These are phyloP conservation scores for Papilio elwesi DNA, from an alignment of 2,888 invertebrate genomes.

Conservation along the genomic window DNA sequence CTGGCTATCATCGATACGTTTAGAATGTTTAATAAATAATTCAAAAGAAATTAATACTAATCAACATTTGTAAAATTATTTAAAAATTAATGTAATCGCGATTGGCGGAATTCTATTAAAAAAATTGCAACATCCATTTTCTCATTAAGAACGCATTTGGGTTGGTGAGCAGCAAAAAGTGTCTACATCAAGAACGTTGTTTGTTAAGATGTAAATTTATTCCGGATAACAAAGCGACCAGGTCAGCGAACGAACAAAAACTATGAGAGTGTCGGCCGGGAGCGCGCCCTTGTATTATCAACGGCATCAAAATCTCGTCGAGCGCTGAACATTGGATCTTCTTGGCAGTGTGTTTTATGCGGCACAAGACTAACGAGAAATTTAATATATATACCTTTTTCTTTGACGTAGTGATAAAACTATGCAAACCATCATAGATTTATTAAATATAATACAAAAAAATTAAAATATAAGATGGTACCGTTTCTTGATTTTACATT, in stretches of 20 bases:
- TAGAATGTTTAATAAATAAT: background rate
- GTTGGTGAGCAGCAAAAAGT: slow-evolving; percentile 67
- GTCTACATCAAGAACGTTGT: slow-evolving; percentile 60
- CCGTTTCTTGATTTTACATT: no score
- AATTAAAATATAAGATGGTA: no score
- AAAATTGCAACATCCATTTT: slow-evolving; percentile 57
- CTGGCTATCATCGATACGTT: no score
- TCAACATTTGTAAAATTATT: background rate
- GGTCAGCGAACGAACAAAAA: slow-evolving; percentile 66
- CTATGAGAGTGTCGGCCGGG: slow-evolving; percentile 55
- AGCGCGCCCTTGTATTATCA: slow-evolving; percentile 30
- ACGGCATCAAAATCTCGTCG: slow-evolving; percentile 20
- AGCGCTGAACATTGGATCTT: background rate
- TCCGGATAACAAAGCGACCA: slow-evolving; percentile 65
- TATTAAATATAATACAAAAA: no score
- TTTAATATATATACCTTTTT: background rate
- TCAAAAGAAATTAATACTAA: background rate
- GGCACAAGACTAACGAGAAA: background rate
- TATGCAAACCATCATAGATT: background rate
- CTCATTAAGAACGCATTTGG: slow-evolving; percentile 71
- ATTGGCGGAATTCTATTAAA: slow-evolving; percentile 41
- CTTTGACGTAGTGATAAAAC: background rate
- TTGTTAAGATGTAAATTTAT: slow-evolving; percentile 81
- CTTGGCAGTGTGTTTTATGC: background rate
- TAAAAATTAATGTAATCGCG: slow-evolving; percentile 36